These are phyloP conservation scores for Augochlorella aurata DNA, from an alignment of 2,888 invertebrate genomes.

Conservation along the genomic window DNA sequence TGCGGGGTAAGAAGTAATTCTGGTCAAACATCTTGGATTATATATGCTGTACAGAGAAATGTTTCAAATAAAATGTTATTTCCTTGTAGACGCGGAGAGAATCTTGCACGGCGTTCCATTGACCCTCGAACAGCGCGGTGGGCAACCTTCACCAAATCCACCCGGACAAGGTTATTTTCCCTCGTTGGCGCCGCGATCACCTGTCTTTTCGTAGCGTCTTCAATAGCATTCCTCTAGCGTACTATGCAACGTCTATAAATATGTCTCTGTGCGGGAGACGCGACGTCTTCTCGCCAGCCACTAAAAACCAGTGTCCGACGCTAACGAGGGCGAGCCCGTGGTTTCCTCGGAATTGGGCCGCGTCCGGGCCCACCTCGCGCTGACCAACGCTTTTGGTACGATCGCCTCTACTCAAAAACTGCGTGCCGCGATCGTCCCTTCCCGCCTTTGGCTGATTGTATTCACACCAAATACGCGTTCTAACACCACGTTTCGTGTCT, in stretches of 20 bases:
- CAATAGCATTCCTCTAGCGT: not conserved
- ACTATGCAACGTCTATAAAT: too few relatives aligned
- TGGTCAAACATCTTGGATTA: slow-evolving; percentile 22
- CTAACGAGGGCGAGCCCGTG: not conserved
- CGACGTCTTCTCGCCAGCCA: not conserved
- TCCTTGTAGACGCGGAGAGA: slow-evolving; percentile 12
- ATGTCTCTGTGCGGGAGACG: not conserved
- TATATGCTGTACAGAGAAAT: slow-evolving; percentile 22
- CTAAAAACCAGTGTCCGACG: not conserved
- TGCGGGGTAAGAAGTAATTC: slow-evolving; percentile 1
- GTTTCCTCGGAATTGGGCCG: not conserved
- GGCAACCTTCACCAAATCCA: not conserved
- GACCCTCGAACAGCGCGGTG: not conserved
- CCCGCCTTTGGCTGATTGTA: not conserved
- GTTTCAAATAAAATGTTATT: slow-evolving; percentile 21
- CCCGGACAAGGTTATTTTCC: not conserved
- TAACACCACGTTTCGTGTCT: not conserved
- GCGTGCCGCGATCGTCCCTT: not conserved
- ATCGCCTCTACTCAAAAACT: not conserved
- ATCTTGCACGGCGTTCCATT: slow-evolving; percentile 27
- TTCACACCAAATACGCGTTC: slow-evolving; percentile 6
- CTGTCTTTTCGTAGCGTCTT: not conserved
- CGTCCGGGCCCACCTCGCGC: not conserved
- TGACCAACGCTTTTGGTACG: not conserved
- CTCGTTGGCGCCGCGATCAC: not conserved